Percentiles rank a stretch among this genome's conserved stretches.
phyloP scores from a whole-genome alignment of 1,140 invertebrate species.

The Drosophila subobscura region DNA sequence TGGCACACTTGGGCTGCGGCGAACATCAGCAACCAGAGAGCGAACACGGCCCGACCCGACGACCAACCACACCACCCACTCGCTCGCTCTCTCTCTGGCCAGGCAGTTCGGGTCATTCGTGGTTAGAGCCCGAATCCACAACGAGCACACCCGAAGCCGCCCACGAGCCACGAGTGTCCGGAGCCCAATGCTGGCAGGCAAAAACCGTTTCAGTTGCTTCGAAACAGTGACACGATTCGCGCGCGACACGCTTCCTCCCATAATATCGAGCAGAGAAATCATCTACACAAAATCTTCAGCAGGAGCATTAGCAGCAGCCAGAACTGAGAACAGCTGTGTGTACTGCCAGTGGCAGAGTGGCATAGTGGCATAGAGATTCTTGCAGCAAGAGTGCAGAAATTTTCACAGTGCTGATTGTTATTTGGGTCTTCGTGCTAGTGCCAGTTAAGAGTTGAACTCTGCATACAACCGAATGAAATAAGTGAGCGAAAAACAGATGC shows the following conservation, averaged over 20 bases:
- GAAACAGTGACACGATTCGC: conserved; percentile 75
- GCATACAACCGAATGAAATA: conserved; percentile 26
- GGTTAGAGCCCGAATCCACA: no score
- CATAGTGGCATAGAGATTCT: conserved; percentile 4
- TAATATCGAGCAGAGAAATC: conserved; percentile 4
- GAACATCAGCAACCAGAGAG: no score
- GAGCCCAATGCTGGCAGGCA: conserved; percentile 42
- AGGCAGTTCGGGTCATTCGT: no score
- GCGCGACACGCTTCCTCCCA: conserved; percentile 56
- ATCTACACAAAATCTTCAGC: background rate
- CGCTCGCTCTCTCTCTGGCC: no score
- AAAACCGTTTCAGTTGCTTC: conserved; percentile 77
- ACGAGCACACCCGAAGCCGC: conserved; percentile 20
- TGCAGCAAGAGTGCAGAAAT: conserved; percentile 13
- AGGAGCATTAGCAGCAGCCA: conserved; percentile 23
- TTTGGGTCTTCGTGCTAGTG: conserved; percentile 29
- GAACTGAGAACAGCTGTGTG: conserved; percentile 25
- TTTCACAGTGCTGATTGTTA: conserved; percentile 8
- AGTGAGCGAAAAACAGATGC: conserved; percentile 4
- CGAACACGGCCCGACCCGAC: no score
- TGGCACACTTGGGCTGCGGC: no score
- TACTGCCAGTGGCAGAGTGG: background rate
- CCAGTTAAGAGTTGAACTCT: conserved; percentile 7
- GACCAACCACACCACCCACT: no score
- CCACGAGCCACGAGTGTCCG: conserved; percentile 7